A percentile compares a stretch with the other conserved stretches of the same genome.
Conservation (phyloP, 2,113 vertebrate species). For the Ursus arctos region DNA sequence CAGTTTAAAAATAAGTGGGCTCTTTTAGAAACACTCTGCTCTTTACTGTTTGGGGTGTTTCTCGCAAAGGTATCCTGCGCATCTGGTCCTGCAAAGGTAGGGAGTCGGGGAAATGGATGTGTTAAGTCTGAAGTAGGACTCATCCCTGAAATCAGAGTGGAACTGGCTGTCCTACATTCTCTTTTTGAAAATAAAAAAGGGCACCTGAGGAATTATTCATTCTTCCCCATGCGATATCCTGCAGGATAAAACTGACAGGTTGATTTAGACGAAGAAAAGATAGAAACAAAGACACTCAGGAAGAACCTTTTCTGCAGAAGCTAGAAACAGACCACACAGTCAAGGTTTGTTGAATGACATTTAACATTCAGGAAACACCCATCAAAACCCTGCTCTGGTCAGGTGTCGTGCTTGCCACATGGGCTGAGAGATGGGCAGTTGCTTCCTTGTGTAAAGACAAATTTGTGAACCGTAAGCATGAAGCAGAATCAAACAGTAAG, state of each 20-base stretch:
- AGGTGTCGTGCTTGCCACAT: neutral
- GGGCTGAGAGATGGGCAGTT: no score
- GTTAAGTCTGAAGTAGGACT: neutral
- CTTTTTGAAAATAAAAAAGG: neutral
- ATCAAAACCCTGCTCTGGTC: neutral
- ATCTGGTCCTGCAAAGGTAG: constrained; percentile 67
- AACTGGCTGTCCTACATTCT: neutral
- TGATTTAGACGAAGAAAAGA: constrained; percentile 28
- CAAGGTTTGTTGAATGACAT: neutral
- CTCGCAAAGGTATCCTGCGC: constrained; percentile 70
- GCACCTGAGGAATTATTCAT: neutral
- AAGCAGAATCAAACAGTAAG: neutral
- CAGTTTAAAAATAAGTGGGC: neutral
- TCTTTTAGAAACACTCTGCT: neutral
- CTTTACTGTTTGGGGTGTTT: constrained; percentile 73
- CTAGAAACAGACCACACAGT: neutral
- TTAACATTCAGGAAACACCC: neutral
- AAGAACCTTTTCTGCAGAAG: constrained; percentile 19
- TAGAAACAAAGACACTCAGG: neutral
- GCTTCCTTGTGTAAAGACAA: neutral
- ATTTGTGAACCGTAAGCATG: neutral
- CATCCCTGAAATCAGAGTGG: neutral
- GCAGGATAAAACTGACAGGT: neutral
- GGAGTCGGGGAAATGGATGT: neutral
- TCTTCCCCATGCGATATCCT: neutral